Base-by-base conservation (phyloP, 2,113 vertebrate genomes). In the Malurus elegans region DNA sequence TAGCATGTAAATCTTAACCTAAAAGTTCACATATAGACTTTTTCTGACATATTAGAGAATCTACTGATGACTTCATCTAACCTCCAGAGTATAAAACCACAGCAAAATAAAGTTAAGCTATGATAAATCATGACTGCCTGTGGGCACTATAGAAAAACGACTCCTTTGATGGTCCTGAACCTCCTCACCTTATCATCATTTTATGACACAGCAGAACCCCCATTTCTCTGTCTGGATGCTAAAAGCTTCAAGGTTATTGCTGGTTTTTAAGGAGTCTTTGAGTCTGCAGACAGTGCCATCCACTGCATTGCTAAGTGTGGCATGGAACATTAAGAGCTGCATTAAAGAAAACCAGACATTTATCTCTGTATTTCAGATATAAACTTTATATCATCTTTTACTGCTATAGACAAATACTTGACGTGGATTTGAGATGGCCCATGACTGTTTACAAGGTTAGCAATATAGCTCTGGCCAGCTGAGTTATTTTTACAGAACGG, bases 241-340 rank as follows among this genome's bases (percentile, higher is more conserved):
- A 81, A 89, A 92, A 91, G 57, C 82, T 86, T 80, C 88, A 88
- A 91, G 57, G 79, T 86, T 93, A 88, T 67, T 81, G 47, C 67
- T 91, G 54, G 32, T 75, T 95, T 93, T 92, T 85, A 91, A 84
- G 61, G 45, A 94, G 87, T 54, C 85, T 88, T 72, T 72, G 4
- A 72, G 89, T 88, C 86, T 96, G 75, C 66, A 76, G 67, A 76
- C 58, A 79, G 53, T 50, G 48, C 56, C 45, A 47, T 45, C 67
- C 11, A 28, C 51, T 57, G 69, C 48, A 48, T 24, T 90, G 44
- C 64, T 73, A 95, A 86, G 42, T 70, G 70, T 86, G 54, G 66
- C 31, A 65, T 1, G 18, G 51, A 94, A 84, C 92, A 90, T 71
- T 44, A 88, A 92, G 83, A 76, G 65, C 70, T 69, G 38, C 71